A percentile compares a stretch with the other conserved stretches of the same genome.
Evolutionary conservation across 2,113 vertebrate species (phyloP).

Genomic region (Albula glossodonta): DNA sequence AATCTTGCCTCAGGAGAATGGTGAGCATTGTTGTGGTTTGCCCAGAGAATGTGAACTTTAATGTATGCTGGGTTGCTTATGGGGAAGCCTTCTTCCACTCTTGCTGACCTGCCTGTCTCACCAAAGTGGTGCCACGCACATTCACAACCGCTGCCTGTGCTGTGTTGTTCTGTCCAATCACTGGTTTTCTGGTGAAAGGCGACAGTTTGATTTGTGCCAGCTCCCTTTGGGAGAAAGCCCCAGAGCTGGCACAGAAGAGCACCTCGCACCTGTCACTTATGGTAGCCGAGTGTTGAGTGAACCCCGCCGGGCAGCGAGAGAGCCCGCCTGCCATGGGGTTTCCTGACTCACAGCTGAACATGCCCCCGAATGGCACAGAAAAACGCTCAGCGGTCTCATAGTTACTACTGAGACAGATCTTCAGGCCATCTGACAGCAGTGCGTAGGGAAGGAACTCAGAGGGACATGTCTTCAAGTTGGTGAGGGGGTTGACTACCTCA

Average conservation of each 20-base stretch:
- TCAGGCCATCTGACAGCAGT: slow-evolving; percentile 74
- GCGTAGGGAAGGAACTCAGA: slow-evolving; percentile 58
- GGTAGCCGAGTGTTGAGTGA: slow-evolving; percentile 82
- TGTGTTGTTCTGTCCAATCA: slow-evolving; percentile 57
- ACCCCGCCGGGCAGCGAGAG: slow-evolving; percentile 75
- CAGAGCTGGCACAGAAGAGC: slow-evolving; percentile 79
- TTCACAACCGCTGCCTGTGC: slow-evolving; percentile 80
- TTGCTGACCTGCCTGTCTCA: slow-evolving; percentile 65
- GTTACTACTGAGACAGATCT: slow-evolving; percentile 79
- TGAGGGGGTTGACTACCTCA: slow-evolving; percentile 72
- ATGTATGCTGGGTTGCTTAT: background rate
- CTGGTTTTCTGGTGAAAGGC: slow-evolving; percentile 74
- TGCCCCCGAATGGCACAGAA: slow-evolving; percentile 80
- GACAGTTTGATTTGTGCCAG: slow-evolving; percentile 74
- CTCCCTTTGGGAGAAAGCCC: slow-evolving; percentile 70
- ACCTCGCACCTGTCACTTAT: slow-evolving; percentile 87
- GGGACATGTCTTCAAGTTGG: slow-evolving; percentile 77
- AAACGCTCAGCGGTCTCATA: slow-evolving; percentile 66
- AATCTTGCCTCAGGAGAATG: no score
- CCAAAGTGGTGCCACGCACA: slow-evolving; percentile 72
- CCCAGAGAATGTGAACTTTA: background rate
- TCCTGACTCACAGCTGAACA: slow-evolving; percentile 82
- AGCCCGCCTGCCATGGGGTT: slow-evolving; percentile 69
- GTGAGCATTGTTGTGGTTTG: background rate
- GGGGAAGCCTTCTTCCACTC: background rate